Percentiles rank a stretch among this genome's conserved stretches.
Conservation (phyloP, 1,140 invertebrate genomes). For the Atta colombica region DNA sequence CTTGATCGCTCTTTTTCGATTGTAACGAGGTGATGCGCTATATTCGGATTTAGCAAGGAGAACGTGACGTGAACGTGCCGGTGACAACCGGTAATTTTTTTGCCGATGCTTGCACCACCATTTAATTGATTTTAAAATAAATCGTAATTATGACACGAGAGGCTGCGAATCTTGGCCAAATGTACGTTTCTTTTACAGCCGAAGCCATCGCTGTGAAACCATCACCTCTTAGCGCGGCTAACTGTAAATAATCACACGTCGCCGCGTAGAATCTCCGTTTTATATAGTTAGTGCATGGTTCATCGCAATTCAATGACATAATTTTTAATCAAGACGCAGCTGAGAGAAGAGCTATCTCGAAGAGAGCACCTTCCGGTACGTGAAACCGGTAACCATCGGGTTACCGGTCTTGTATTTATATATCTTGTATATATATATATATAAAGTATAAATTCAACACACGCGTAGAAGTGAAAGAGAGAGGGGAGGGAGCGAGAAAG, state of each 20-base stretch:
- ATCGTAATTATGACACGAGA: constrained; percentile 48
- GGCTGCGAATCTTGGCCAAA: neutral
- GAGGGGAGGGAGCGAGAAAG: neutral
- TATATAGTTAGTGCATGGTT: constrained; percentile 25
- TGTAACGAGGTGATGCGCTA: constrained; percentile 29
- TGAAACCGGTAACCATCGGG: constrained; percentile 74
- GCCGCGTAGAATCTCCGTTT: constrained; percentile 35
- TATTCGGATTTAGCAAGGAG: constrained; percentile 1
- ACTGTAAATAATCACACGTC: constrained; percentile 56
- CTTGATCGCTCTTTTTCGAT: constrained; percentile 48
- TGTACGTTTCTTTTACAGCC: constrained; percentile 6
- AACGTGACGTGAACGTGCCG: constrained; percentile 44
- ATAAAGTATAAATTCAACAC: constrained; percentile 77
- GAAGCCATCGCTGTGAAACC: neutral
- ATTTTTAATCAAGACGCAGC: constrained; percentile 63
- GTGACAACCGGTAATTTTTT: constrained; percentile 63
- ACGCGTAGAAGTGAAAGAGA: neutral
- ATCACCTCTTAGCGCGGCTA: neutral
- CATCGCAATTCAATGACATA: constrained; percentile 68
- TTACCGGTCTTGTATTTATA: constrained; percentile 81
- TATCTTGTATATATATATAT: too few species aligned
- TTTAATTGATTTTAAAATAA: constrained; percentile 63
- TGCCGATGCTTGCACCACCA: neutral
- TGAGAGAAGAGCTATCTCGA: constrained; percentile 23
- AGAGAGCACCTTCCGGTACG: constrained; percentile 58